A percentile compares a stretch with the other conserved stretches of the same genome.
phyloP scores from a whole-genome alignment of 1,140 invertebrate species.

The Ips nitidus region DNA sequence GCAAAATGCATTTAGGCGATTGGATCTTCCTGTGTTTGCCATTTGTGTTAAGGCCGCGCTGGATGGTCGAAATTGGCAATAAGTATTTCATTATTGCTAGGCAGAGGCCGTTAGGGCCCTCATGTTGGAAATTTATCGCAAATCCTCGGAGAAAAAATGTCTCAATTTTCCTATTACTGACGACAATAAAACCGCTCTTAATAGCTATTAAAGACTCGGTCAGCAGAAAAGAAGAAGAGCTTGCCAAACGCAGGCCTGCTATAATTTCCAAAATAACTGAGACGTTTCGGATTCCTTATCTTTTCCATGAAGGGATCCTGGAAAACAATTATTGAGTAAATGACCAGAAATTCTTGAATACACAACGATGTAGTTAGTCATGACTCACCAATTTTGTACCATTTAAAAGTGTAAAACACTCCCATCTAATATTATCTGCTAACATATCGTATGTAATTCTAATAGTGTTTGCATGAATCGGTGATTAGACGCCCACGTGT shows the following conservation, averaged over 20 bases:
- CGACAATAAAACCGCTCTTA: constrained; percentile 24
- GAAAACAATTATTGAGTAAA: not conserved
- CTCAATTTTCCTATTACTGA: constrained; percentile 29
- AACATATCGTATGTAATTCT: constrained; percentile 6
- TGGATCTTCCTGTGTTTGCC: not conserved
- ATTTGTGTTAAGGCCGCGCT: constrained; percentile 1
- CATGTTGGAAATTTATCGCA: constrained; percentile 19
- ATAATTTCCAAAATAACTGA: constrained; percentile 20
- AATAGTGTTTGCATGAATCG: constrained; percentile 3
- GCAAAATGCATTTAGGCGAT: not conserved
- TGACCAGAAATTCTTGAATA: not conserved
- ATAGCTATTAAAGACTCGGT: constrained; percentile 43
- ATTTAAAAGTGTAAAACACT: not conserved
- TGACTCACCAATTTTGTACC: not conserved
- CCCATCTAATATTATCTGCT: constrained; percentile 5
- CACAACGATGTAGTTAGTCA: not conserved
- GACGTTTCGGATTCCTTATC: constrained; percentile 6
- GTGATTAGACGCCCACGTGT: constrained; percentile 6
- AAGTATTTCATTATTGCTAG: constrained; percentile 18
- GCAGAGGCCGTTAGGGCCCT: constrained; percentile 16
- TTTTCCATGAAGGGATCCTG: not conserved
- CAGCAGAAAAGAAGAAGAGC: constrained; percentile 23
- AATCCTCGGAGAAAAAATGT: constrained; percentile 15
- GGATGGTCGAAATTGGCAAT: not conserved
- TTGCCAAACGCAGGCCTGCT: constrained; percentile 24